A percentile compares a stretch with the other conserved stretches of the same genome.
Evolutionary conservation across 2,888 invertebrate species (phyloP).

Genomic region (Melanostoma mellinum): DNA sequence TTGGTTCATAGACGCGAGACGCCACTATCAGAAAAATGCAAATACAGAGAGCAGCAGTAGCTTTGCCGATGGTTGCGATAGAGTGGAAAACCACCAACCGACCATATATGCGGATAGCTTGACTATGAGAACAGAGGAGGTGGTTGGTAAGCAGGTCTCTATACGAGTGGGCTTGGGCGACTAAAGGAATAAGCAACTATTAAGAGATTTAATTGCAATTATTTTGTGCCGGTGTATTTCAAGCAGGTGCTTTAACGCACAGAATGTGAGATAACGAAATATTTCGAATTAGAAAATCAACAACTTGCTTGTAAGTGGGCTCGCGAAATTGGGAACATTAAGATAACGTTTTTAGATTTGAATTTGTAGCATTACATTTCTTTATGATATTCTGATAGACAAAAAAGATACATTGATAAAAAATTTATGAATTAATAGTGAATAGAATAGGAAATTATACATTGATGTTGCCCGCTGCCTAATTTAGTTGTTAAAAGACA

Average conservation of each 20-base stretch:
- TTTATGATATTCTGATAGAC: not conserved
- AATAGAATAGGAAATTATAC: too few relatives aligned
- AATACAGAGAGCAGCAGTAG: slow-evolving; percentile 54
- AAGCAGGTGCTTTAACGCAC: slow-evolving; percentile 11
- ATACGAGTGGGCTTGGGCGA: slow-evolving; percentile 18
- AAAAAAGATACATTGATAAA: not conserved
- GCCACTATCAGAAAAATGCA: slow-evolving; percentile 65
- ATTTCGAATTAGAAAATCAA: slow-evolving; percentile 29
- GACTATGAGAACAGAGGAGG: slow-evolving; percentile 1
- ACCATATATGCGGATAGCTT: slow-evolving; percentile 1
- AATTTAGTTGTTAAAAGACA: too few relatives aligned
- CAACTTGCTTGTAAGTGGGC: slow-evolving; percentile 4
- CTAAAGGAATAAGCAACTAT: slow-evolving; percentile 15
- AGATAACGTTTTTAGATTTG: not conserved
- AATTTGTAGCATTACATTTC: not conserved
- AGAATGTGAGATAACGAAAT: slow-evolving; percentile 28
- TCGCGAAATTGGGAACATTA: slow-evolving; percentile 11
- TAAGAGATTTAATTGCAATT: slow-evolving; percentile 52
- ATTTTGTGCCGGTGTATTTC: slow-evolving; percentile 20
- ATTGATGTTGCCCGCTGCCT: too few relatives aligned
- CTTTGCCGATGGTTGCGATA: slow-evolving; percentile 38
- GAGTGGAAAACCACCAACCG: slow-evolving; percentile 10
- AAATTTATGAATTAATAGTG: too few relatives aligned
- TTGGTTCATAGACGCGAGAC: slow-evolving; percentile 25
- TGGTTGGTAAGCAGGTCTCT: slow-evolving; percentile 7